Base-by-base conservation (phyloP, 1,140 invertebrate species). In the Myzus persicae region DNA sequence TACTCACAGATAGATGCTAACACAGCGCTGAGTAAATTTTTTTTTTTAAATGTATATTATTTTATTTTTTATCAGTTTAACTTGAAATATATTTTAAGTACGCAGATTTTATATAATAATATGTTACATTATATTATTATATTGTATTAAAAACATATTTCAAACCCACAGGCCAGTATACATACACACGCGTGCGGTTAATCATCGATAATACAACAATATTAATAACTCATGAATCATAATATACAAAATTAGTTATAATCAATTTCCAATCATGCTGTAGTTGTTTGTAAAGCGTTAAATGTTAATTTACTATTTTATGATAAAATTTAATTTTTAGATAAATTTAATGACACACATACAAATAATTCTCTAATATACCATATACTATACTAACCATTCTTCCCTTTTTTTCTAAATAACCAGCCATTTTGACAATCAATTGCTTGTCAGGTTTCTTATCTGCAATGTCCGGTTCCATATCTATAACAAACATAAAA, bases 371-470 rank as follows among this genome's bases (percentile, higher is more conserved):
- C n/a, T 76, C n/a, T n/a, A n/a, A n/a, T n/a, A 31, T n/a, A 76
- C 4, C 54, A 31, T 59, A 0, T 82, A 81, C 18, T 18, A 22
- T 59, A 93, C 91, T 84, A 51, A 93, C 91, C 91, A 93, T 93
- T 93, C 91, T 85, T 20, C 81, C 46, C 22, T 93, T 93, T 84
- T 93, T 93, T 54, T 93, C 81, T 36, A 93, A 93, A 93, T 85
- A 93, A 54, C 91, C 91, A 38, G 91, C 91, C 91, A 93, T 93
- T 93, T 93, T 93, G 40, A 93, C 20, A 40, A 93, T 93, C 46
- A 54, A 26, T 84, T 38, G 91, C 42, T 93, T 93, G 26, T 93
- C 76, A 5, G 46, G 36, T 38, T 48, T 89, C 48, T 93, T 93
- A 93, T 84, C 46, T 38, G 14, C 14, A n/a, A 85, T 22, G 46